These are phyloP conservation scores for Drosophila rufa DNA, from an alignment of 1,140 invertebrate genomes.

Conservation along the genomic window DNA sequence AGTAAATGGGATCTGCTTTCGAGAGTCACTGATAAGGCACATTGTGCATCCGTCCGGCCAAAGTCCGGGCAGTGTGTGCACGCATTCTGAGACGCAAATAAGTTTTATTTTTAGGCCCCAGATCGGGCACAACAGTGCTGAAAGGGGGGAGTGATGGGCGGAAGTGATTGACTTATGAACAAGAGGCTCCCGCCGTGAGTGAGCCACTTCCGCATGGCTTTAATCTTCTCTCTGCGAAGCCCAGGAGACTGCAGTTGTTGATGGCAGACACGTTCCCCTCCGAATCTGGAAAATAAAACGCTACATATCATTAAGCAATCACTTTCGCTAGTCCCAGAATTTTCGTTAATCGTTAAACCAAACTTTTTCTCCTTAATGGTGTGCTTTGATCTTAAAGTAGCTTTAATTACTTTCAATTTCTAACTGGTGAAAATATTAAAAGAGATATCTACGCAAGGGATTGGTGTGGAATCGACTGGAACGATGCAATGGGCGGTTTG, in stretches of 20 bases:
- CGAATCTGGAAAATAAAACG: background rate
- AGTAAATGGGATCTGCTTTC: conserved; percentile 27
- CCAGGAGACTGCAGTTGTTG: background rate
- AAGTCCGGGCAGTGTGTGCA: conserved; percentile 29
- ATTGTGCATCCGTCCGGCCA: conserved; percentile 30
- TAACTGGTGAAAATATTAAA: conserved; percentile 17
- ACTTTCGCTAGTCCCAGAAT: conserved; percentile 19
- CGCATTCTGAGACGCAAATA: conserved; percentile 28
- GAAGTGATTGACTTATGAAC: conserved; percentile 16
- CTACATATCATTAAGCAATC: background rate
- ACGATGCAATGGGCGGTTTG: conserved; percentile 6
- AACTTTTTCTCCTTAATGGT: background rate
- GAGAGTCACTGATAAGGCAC: conserved; percentile 23
- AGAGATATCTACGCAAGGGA: conserved; percentile 17
- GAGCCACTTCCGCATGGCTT: background rate
- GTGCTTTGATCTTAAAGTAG: background rate
- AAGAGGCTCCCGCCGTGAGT: background rate
- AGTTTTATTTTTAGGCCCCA: conserved; percentile 5
- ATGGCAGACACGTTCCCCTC: background rate
- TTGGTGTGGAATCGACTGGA: conserved; percentile 36
- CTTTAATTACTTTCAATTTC: conserved; percentile 21
- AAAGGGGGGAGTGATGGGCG: background rate
- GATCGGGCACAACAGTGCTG: background rate
- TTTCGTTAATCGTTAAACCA: conserved; percentile 13
- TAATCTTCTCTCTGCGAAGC: background rate